Base-by-base conservation (phyloP, 2,113 vertebrate species). In the Neogale vison region DNA sequence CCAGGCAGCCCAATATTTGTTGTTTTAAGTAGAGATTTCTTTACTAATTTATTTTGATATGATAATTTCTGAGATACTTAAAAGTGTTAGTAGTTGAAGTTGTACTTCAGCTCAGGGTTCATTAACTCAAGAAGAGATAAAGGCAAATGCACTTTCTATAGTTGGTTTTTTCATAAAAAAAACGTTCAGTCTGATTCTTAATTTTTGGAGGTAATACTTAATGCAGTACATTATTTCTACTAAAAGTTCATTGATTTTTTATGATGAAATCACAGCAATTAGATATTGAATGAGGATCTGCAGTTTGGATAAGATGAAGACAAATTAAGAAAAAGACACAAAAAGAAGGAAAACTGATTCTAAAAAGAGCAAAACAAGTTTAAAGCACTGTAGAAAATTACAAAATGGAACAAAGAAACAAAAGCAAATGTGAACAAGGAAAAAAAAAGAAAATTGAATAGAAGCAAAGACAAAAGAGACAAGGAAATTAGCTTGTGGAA, bases 101-200 rank as follows among this genome's bases (percentile, higher is more conserved):
- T 88, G 11, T 36, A 74, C 29, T 76, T 95, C 13, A 86, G 4
- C 1, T 17, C 0, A 34, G 4, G 34, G 4, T 86, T 86, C 34
- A 88, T 96, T 92, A 90, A 71, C 39, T 69, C 47, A 95, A 81
- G 45, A 95, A 82, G 42, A 94, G 23, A 80, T 52, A 72, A 95
- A 93, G 7, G 42, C 4, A 61, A 86, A 86, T 87, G 47, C 31
- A 36, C 34, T 91, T 97, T 17, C 7, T 52, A 5, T 39, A 50
- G 23, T 14, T 86, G 36, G 24, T 89, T 59, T 95, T 82, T 88
- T 94, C 9, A 86, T 87, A 13, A 61, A 29, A 95, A 79, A 94
- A 94, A 50, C 52, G 29, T 90, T 87, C 29, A 82, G 24, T 42
- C 20, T 76, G 50, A 82, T 67, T 95, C 88, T 74, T 92, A 86